Percentiles rank a stretch among this genome's conserved stretches.
Conservation (phyloP, 2,888 invertebrate genomes). For the Calameuta filiformis region DNA sequence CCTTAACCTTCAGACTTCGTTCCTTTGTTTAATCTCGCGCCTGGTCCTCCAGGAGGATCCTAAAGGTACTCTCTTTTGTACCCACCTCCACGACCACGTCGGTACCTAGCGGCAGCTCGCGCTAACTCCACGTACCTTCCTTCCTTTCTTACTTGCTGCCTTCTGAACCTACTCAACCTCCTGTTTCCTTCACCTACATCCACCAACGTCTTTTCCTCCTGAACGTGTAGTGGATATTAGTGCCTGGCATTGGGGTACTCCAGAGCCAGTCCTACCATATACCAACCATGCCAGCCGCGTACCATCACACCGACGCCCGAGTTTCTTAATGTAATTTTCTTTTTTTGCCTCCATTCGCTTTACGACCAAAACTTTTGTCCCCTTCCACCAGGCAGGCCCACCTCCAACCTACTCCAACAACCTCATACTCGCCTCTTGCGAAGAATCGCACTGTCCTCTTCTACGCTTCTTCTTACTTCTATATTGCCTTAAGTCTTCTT, state of each 20-base stretch:
- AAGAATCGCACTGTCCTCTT: neutral
- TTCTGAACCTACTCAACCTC: neutral
- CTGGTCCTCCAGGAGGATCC: conserved; percentile 26
- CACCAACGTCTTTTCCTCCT: neutral
- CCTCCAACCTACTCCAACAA: neutral
- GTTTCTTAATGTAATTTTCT: conserved; percentile 64
- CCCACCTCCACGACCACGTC: conserved; percentile 17
- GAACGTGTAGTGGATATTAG: neutral
- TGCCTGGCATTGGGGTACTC: conserved; percentile 9
- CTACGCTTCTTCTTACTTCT: conserved; percentile 17
- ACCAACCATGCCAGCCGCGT: conserved; percentile 29
- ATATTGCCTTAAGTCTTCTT: conserved; percentile 10
- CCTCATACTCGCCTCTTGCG: conserved; percentile 9
- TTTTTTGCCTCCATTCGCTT: conserved; percentile 49
- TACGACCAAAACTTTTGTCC: conserved; percentile 52
- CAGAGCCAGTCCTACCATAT: conserved; percentile 26
- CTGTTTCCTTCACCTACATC: neutral
- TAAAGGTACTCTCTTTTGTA: conserved; percentile 17
- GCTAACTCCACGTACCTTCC: conserved; percentile 14
- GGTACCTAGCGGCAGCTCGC: neutral
- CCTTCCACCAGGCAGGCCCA: conserved; percentile 22
- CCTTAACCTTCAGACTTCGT: conserved; percentile 26
- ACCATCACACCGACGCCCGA: conserved; percentile 47
- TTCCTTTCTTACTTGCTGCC: neutral
- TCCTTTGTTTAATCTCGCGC: conserved; percentile 53